These are phyloP conservation scores for Prinia subflava DNA, from an alignment of 2,113 vertebrate species.

Conservation along the genomic window DNA sequence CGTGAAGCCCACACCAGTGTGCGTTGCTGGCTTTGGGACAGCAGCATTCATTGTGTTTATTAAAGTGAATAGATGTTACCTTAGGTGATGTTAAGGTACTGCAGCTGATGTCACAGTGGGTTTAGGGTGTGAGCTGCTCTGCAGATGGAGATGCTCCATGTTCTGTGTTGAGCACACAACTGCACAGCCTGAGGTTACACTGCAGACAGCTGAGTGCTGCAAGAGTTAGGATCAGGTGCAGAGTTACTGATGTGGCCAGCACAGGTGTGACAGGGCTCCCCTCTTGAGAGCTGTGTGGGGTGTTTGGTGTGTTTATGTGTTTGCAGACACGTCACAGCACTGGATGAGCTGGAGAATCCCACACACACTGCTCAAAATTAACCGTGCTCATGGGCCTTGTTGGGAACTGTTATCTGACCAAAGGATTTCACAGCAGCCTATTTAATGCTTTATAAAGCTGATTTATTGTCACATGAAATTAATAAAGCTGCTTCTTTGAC, in stretches of 20 bases:
- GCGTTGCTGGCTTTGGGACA: neutral
- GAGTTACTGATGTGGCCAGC: neutral
- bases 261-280: neutral
- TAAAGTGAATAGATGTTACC: neutral
- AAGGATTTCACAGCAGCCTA: neutral
- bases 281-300: neutral
- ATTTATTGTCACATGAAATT: neutral
- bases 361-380: too few relatives aligned
- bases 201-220: neutral
- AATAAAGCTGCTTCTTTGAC: neutral
- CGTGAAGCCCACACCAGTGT: neutral
- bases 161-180: neutral
- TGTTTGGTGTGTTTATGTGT: neutral
- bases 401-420: neutral
- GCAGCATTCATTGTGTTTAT: neutral
- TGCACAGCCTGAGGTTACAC: neutral
- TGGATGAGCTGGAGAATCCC: neutral
- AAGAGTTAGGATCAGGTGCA: neutral
- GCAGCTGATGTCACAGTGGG: neutral
- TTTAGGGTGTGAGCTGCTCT: neutral
- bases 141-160: accelerated
- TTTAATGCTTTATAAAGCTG: neutral
- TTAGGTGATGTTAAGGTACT: neutral
- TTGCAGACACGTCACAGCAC: accelerated
- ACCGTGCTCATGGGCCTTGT: accelerated